Evolutionary conservation across 1,140 invertebrate genomes (phyloP).

Genomic region (Drosophila lini): DNA sequence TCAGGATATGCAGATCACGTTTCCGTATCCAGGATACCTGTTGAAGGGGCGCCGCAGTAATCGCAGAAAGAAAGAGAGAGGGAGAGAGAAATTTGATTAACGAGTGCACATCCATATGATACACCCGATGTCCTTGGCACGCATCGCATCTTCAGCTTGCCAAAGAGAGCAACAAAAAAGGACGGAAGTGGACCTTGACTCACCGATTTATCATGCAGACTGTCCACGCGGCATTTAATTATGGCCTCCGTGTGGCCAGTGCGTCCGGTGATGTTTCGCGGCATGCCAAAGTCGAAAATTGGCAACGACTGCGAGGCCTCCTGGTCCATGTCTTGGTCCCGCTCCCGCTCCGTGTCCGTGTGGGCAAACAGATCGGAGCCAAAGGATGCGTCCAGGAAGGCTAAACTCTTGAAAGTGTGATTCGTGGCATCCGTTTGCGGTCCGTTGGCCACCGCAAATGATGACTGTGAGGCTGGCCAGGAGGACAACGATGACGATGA

Average conservation of each 20-base stretch:
- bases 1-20: conserved; percentile 90
- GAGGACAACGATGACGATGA: conserved; percentile 13
- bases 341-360: conserved; percentile 31
- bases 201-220: conserved; percentile 93
- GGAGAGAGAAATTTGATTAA: conserved; percentile 47
- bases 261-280: conserved; percentile 92
- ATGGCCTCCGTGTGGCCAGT: conserved; percentile 93
- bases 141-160: conserved; percentile 28
- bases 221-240: conserved; percentile 92
- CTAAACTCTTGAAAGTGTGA: conserved; percentile 80
- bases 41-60: conserved; percentile 4
- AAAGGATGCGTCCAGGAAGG: conserved; percentile 58
- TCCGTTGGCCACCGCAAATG: conserved; percentile 40
- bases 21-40: conserved; percentile 92
- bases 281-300: conserved; percentile 90
- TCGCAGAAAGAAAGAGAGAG: not conserved
- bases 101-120: conserved; percentile 39
- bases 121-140: conserved; percentile 32
- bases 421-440: conserved; percentile 73
- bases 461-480: conserved; percentile 24
- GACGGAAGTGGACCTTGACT: conserved; percentile 16
- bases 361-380: conserved; percentile 57
- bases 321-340: conserved; percentile 11
- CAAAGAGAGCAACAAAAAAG: not conserved
- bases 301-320: conserved; percentile 60